phyloP scores from a whole-genome alignment of 2,797 vertebrate species.

The Vireo griseus region DNA sequence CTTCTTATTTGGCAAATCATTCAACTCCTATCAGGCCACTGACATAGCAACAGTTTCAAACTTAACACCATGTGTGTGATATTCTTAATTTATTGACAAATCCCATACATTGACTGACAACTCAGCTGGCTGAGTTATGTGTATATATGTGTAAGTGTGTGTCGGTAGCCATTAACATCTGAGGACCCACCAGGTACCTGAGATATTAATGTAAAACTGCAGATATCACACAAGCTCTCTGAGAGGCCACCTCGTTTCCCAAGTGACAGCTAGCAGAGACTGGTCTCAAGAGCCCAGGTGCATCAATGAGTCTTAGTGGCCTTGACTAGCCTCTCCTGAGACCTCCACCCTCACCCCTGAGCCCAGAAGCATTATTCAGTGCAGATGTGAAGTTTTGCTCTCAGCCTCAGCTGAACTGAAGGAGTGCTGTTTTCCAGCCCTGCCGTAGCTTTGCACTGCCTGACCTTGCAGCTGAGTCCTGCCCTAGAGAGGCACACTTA shows the following conservation, averaged over 20 bases:
- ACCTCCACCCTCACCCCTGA: not conserved
- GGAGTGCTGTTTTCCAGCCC: not conserved
- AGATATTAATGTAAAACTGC: not conserved
- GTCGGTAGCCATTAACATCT: not conserved
- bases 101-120: not conserved
- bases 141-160: too few relatives aligned
- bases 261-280: not conserved
- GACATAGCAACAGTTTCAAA: not conserved
- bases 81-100: not conserved
- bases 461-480: not conserved
- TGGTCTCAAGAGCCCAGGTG: not conserved
- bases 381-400: not conserved
- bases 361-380: not conserved
- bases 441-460: not conserved
- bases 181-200: not conserved
- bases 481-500: not conserved
- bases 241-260: not conserved
- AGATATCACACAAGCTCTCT: not conserved
- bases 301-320: not conserved
- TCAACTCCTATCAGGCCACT: not conserved
- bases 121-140: not conserved
- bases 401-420: not conserved
- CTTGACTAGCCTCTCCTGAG: not conserved
- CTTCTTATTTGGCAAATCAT: not conserved
- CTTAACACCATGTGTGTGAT: not conserved